Conservation (phyloP, 2,888 invertebrate species). For the Argyresthia goedartella region DNA sequence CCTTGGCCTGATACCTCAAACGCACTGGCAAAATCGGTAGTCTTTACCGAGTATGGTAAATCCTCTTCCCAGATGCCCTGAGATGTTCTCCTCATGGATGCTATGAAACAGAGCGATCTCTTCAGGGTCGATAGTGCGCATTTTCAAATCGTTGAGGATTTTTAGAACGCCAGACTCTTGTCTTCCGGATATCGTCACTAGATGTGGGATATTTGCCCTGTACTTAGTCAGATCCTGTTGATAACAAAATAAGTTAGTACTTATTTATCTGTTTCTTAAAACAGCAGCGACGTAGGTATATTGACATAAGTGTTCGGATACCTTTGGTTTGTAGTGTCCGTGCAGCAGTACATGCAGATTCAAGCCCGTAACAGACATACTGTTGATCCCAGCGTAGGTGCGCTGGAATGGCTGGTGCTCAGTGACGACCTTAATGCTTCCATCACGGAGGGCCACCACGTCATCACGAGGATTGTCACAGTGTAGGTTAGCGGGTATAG, state of each 20-base stretch:
- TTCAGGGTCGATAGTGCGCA: conserved; percentile 39
- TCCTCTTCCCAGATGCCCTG: conserved; percentile 48
- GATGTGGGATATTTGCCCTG: conserved; percentile 31
- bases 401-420: conserved; percentile 69
- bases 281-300: neutral
- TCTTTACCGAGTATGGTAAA: conserved; percentile 38
- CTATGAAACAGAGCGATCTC: conserved; percentile 41
- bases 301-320: neutral
- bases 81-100: conserved; percentile 30
- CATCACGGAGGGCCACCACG: conserved; percentile 59
- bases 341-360: conserved; percentile 40
- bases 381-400: conserved; percentile 43
- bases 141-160: conserved; percentile 32
- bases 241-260: neutral
- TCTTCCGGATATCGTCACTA: conserved; percentile 38
- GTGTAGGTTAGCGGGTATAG: conserved; percentile 82
- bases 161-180: conserved; percentile 29
- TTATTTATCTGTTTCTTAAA: neutral
- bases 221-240: conserved; percentile 33
- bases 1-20: neutral
- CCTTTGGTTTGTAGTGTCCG: conserved; percentile 26
- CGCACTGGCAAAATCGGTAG: conserved; percentile 3
- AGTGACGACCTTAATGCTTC: conserved; percentile 67
- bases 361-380: conserved; percentile 37
- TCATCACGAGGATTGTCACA: conserved; percentile 69